Evolutionary conservation across 2,113 vertebrate genomes (phyloP).

Genomic region (Verasper variegatus): DNA sequence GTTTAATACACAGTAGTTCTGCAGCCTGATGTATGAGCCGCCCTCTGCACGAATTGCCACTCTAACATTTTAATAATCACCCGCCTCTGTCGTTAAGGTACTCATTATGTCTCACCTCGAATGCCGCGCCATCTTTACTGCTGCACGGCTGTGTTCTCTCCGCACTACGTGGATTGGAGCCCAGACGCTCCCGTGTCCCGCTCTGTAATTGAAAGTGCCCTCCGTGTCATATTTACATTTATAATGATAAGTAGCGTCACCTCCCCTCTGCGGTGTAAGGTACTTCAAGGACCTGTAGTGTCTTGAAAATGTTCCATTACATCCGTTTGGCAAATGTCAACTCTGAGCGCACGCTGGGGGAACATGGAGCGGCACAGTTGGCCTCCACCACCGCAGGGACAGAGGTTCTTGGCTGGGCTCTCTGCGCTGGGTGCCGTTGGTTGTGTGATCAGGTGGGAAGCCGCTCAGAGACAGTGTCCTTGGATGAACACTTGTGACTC

Average conservation of each 20-base stretch:
- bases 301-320: background rate
- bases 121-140: slow-evolving; percentile 37
- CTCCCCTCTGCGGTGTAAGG: background rate
- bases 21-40: slow-evolving; percentile 46
- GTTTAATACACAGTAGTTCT: slow-evolving; percentile 54
- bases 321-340: slow-evolving; percentile 8
- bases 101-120: slow-evolving; percentile 34
- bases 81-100: slow-evolving; percentile 39
- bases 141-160: background rate
- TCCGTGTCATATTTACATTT: slow-evolving; percentile 51
- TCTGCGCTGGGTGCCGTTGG: background rate
- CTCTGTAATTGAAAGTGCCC: background rate
- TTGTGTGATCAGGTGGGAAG: background rate
- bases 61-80: slow-evolving; percentile 62
- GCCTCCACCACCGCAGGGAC: background rate
- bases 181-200: too few species aligned
- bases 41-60: slow-evolving; percentile 42
- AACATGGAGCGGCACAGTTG: background rate
- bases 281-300: slow-evolving; percentile 9
- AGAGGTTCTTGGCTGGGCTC: background rate
- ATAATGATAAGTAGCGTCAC: slow-evolving; percentile 25
- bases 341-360: background rate
- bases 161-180: background rate
- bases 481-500: slow-evolving; percentile 1
- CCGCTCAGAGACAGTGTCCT: slow-evolving; percentile 6